Base-by-base conservation (phyloP, 2,888 invertebrate genomes). In the Galeopsomyia nigrocyanea region DNA sequence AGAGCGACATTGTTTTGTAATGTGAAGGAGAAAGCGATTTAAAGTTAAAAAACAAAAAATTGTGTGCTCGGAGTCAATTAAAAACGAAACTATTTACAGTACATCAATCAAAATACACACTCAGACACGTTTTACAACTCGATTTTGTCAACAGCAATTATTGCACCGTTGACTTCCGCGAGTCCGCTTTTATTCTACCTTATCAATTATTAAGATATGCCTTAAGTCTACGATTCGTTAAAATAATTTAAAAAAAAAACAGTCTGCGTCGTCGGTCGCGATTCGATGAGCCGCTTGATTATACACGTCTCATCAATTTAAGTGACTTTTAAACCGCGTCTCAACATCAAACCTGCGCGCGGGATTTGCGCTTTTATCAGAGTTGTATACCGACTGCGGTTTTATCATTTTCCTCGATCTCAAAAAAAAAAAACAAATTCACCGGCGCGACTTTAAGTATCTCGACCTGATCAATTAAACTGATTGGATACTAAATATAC, bases 41-140 rank as follows among this genome's bases (percentile, higher is more conserved):
- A 58, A 17, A 39, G 39, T 17, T 39, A 46, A 21, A 57, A 19
- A n/a, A 2, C 17, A 57, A 22, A 13, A 13, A 57, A n/a, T 51
- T 60, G 14, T 26, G 26, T 58, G 58, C 13, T 31, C n/a, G 70
- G 16, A 63, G 67, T 74, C 74, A 77, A 78, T 70, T 78, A 78
- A 77, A 78, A 22, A 63, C 16, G 63, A 63, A 47, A 63, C 58
- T 76, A 71, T 71, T 51, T 69, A 74, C 74, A 74, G 61, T 50
- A 61, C 51, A 56, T 63, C 19, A 39, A 56, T 68, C 51, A 65
- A n/a, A n/a, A 26, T 26, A 64, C 39, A 73, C 31, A 39, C 50
- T 58, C 6, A 60, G 55, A 62, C 49, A 50, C 46, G n/a, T n/a
- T 19, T 58, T 21, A 50, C 31, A 63, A 57, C 50, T 50, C 46